These are phyloP conservation scores for Prinia subflava DNA, from an alignment of 2,113 vertebrate genomes.

Conservation along the genomic window DNA sequence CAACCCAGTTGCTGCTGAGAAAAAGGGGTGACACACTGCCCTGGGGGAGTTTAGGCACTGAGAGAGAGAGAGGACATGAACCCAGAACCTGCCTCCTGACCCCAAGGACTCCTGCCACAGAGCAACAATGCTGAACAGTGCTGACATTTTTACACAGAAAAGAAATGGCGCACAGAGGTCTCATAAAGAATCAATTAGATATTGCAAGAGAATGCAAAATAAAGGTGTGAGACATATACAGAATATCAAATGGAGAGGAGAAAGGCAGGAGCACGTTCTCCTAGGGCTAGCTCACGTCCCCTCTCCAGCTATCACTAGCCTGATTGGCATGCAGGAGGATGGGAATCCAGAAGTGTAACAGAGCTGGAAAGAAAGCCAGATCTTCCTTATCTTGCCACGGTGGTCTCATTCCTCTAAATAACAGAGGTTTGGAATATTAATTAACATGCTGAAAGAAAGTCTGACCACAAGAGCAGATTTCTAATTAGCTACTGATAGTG, in stretches of 20 bases:
- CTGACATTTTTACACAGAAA: neutral
- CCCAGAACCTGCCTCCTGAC: neutral
- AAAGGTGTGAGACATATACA: neutral
- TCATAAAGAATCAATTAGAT: constrained; percentile 27
- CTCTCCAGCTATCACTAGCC: neutral
- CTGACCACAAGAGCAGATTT: neutral
- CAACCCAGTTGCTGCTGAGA: accelerated
- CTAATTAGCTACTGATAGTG: neutral
- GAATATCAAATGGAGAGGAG: neutral
- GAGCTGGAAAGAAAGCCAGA: neutral
- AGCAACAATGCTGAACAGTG: neutral
- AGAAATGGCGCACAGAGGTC: neutral
- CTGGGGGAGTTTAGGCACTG: neutral
- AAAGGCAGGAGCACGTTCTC: neutral
- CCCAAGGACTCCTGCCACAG: neutral
- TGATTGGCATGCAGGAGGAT: neutral
- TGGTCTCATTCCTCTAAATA: neutral
- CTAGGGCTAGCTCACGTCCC: neutral
- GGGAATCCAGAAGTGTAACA: neutral
- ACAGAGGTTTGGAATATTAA: constrained; percentile 18
- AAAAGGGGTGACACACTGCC: neutral
- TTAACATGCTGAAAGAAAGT: constrained; percentile 30
- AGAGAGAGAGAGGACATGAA: neutral
- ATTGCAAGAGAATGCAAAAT: neutral
- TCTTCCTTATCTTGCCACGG: neutral